Evolutionary conservation across 2,113 vertebrate species (phyloP).

Genomic region (Rhagologus leucostigma): DNA sequence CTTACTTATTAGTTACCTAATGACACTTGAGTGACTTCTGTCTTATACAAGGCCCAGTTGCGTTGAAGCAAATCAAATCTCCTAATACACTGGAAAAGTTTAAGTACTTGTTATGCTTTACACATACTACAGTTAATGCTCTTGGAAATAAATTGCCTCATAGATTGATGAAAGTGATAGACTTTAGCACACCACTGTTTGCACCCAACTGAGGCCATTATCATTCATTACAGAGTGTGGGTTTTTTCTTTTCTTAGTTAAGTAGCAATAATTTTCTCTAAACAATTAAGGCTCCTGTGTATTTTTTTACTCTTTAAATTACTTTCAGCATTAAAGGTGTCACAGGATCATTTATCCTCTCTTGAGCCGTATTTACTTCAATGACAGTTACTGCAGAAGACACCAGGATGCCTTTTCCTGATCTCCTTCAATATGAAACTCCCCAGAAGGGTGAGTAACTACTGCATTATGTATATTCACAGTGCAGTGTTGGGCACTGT

Average conservation of each 20-base stretch:
- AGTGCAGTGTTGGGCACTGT: neutral
- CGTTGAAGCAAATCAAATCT: neutral
- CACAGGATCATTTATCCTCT: conserved; percentile 20
- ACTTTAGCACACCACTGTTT: neutral
- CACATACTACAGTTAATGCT: neutral
- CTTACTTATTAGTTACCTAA: neutral
- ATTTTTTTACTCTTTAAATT: conserved; percentile 34
- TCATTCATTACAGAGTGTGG: conserved; percentile 11
- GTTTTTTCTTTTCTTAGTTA: neutral
- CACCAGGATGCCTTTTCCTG: neutral
- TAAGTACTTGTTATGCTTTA: conserved; percentile 5
- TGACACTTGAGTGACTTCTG: neutral
- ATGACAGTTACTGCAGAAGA: neutral
- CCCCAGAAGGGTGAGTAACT: neutral
- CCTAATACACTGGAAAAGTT: neutral
- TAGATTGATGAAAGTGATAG: conserved; percentile 36
- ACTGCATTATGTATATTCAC: no score
- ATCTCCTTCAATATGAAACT: neutral
- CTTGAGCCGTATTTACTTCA: conserved; percentile 9
- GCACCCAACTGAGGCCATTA: conserved; percentile 36
- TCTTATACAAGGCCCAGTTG: neutral
- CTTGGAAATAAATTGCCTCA: conserved; percentile 38
- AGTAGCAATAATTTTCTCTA: conserved; percentile 37
- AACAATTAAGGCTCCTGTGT: conserved; percentile 12
- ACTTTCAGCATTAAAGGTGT: neutral